Conservation (phyloP, 2,797 vertebrate genomes). For the Hephaestus fuliginosus region DNA sequence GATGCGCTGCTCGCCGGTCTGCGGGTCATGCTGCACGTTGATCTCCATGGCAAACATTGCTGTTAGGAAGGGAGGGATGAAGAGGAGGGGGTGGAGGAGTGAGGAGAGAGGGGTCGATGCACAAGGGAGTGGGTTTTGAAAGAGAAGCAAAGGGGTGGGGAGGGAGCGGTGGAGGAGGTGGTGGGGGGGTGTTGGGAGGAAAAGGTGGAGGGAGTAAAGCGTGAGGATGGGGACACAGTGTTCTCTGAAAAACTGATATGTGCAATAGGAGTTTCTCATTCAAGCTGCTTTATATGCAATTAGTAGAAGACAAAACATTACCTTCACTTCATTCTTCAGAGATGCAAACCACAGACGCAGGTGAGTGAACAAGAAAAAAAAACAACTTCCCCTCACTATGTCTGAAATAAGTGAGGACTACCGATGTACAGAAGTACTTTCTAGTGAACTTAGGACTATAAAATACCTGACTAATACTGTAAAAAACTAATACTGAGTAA, state of each 20-base stretch:
- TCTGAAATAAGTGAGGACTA: neutral
- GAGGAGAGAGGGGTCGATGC: conserved; percentile 43
- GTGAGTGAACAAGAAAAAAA: neutral
- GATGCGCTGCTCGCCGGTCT: conserved; percentile 95
- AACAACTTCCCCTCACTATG: neutral
- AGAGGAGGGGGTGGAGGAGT: conserved; percentile 3
- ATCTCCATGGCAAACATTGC: conserved; percentile 99
- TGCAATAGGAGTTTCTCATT: conserved; percentile 6
- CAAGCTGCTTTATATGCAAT: conserved; percentile 20
- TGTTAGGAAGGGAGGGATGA: conserved; percentile 82
- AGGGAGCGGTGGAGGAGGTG: conserved; percentile 42
- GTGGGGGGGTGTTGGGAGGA: conserved; percentile 43
- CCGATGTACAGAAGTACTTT: neutral
- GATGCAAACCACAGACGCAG: conserved; percentile 3
- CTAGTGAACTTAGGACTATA: neutral
- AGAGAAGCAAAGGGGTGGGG: conserved; percentile 42
- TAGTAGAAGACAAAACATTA: conserved; percentile 40
- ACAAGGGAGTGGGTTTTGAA: conserved; percentile 34
- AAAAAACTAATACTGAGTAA: no score
- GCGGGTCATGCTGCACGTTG: conserved; percentile 96
- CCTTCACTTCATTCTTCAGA: neutral
- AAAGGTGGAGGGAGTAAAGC: conserved; percentile 64
- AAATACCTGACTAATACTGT: neutral
- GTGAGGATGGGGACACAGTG: conserved; percentile 62
- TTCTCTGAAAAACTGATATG: conserved; percentile 35